These are phyloP conservation scores for Melipona quadrifasciata DNA, from an alignment of 1,140 invertebrate genomes.

Conservation along the genomic window DNA sequence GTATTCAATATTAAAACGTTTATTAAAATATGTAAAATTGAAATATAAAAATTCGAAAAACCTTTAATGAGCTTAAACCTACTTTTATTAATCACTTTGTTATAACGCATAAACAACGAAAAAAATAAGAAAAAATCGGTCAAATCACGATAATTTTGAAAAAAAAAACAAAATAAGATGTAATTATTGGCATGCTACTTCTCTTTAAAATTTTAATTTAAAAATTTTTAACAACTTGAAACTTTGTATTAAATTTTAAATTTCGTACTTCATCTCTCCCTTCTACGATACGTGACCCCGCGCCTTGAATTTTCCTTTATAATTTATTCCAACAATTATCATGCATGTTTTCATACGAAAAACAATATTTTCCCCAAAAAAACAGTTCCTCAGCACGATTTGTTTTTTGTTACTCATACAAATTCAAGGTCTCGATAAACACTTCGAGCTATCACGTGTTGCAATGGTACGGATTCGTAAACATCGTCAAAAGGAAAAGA, in stretches of 20 bases:
- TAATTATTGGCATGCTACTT: no score
- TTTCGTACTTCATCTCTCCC: no score
- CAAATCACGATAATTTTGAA: no score
- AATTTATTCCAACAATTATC: neutral
- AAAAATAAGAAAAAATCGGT: no score
- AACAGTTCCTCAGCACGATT: neutral
- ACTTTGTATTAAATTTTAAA: neutral
- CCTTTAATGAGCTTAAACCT: no score
- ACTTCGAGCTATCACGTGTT: neutral
- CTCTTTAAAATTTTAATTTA: neutral
- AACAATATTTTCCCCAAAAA: neutral
- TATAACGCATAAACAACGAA: no score
- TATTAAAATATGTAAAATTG: no score
- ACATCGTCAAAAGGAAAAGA: neutral
- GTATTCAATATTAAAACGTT: no score
- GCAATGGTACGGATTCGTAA: conserved; percentile 1
- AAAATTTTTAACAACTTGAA: neutral
- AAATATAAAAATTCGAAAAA: no score
- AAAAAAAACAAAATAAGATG: no score
- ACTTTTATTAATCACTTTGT: no score
- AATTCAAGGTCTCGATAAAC: neutral
- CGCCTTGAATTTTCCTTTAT: no score
- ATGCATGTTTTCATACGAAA: neutral
- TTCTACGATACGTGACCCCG: neutral
- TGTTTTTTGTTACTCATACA: neutral